Evolutionary conservation across 2,888 invertebrate genomes (phyloP), one percentile per base, ranked within the genome.

Genomic region (Anarsia innoxiella): DNA sequence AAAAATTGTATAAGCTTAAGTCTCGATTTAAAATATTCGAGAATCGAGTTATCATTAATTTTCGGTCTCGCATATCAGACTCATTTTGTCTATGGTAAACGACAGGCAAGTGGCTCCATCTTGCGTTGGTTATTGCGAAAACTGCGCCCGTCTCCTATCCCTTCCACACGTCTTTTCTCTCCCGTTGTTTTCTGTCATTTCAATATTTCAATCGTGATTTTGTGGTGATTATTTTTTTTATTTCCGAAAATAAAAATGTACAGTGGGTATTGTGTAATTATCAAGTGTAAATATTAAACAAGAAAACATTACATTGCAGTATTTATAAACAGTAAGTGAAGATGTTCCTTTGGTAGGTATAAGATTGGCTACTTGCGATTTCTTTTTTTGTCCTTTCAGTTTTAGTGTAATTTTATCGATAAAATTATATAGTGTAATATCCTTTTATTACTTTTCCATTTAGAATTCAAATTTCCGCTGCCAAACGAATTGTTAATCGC

Each of bases 151-250:
- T 66, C 62, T 63, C 56, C 57, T 57, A 51, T n/a, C n/a, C n/a
- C n/a, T n/a, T 54, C 56, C 59, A 61, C 69, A 78, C 78, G 76
- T 80, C 74, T 76, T 74, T 74, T 75, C 73, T 60, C 64, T 68
- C 66, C 66, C 61, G 67, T 68, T 80, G 74, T 75, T 78, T 76
- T 78, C 76, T 76, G 76, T 74, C 73, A 70, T 61, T 59, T 59
- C n/a, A n/a, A n/a, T n/a, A n/a, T n/a, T n/a, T n/a, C 56, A 69
- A 65, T 73, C 65, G 69, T 66, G 67, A 67, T 65, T 63, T 56
- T 59, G 53, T 57, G 65, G 51, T 62, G 58, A 56, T 66, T 61
- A 48, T 58, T 59, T 49, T 58, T n/a, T 55, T 53, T 59, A 60
- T 56, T 59, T 66, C 59, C 42, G 40, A 51, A 48, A 44, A 51